phyloP scores from a whole-genome alignment of 2,888 invertebrate genomes.

The Hydrotaea cyrtoneurina region DNA sequence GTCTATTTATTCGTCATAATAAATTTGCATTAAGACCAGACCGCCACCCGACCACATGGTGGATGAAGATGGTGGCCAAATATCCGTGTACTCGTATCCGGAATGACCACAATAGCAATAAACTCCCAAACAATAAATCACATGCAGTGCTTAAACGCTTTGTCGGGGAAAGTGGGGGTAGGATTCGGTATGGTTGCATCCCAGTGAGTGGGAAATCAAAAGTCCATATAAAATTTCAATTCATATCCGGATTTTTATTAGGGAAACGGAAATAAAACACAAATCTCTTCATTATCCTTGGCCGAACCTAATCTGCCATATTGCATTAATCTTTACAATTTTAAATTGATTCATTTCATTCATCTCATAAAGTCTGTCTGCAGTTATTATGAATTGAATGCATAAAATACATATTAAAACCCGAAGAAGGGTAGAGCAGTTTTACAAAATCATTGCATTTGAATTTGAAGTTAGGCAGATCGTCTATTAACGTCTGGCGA shows the following conservation, averaged over 20 bases:
- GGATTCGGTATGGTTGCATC: not conserved
- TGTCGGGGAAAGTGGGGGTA: not conserved
- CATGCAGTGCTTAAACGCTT: constrained; percentile 15
- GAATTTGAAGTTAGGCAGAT: too few species aligned
- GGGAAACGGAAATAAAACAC: not conserved
- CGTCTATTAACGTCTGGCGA: too few species aligned
- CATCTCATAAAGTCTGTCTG: not conserved
- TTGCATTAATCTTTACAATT: not conserved
- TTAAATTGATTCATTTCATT: constrained; percentile 14
- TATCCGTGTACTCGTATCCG: not conserved
- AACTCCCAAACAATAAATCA: constrained; percentile 18
- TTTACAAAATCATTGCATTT: too few species aligned
- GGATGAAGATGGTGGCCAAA: not conserved
- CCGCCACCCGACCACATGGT: not conserved
- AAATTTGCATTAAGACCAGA: constrained; percentile 39
- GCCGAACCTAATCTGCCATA: not conserved
- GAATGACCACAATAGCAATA: not conserved
- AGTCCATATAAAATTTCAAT: not conserved
- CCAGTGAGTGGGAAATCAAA: constrained; percentile 5
- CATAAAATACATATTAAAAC: too few species aligned
- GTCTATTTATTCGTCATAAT: constrained; percentile 41
- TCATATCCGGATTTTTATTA: not conserved
- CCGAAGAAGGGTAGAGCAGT: too few species aligned
- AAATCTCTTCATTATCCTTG: not conserved
- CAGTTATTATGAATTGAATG: not conserved